Evolutionary conservation across 2,888 invertebrate genomes (phyloP).

Genomic region (Platynereis dumerilii): DNA sequence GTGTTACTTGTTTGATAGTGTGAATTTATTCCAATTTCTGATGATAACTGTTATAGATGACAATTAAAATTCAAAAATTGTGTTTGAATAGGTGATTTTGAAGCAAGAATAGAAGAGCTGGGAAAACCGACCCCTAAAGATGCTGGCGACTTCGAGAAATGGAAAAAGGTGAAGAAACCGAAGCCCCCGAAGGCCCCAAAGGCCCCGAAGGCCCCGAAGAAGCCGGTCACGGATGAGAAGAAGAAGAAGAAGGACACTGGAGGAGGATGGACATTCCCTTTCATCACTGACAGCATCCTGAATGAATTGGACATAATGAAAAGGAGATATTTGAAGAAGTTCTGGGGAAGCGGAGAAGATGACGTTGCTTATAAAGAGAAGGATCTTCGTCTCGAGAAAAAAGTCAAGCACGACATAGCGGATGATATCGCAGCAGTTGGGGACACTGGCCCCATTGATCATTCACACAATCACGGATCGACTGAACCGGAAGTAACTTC

Average conservation of each 20-base stretch:
- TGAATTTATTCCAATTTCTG: too few relatives aligned
- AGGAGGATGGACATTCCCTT: slow-evolving; percentile 16
- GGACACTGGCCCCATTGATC: slow-evolving; percentile 4
- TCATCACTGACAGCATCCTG: slow-evolving; percentile 24
- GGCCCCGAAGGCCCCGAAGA: slow-evolving; percentile 16
- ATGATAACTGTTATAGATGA: too few relatives aligned
- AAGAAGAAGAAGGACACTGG: background rate
- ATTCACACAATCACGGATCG: background rate
- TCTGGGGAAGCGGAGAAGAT: slow-evolving; percentile 28
- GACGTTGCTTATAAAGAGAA: background rate
- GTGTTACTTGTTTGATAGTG: too few relatives aligned
- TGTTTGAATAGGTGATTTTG: too few relatives aligned
- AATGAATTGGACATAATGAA: slow-evolving; percentile 26
- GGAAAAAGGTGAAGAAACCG: background rate
- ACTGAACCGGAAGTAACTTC: background rate
- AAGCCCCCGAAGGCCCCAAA: slow-evolving; percentile 13
- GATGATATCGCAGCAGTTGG: slow-evolving; percentile 12
- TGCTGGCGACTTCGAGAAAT: background rate
- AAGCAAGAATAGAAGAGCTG: slow-evolving; percentile 1
- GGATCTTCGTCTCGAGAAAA: background rate
- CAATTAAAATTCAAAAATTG: too few relatives aligned
- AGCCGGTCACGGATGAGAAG: too few relatives aligned
- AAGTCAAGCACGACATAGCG: background rate
- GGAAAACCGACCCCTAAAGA: background rate
- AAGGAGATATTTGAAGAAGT: slow-evolving; percentile 22